Base-by-base conservation (phyloP, 1,140 invertebrate genomes). In the Drosophila littoralis region DNA sequence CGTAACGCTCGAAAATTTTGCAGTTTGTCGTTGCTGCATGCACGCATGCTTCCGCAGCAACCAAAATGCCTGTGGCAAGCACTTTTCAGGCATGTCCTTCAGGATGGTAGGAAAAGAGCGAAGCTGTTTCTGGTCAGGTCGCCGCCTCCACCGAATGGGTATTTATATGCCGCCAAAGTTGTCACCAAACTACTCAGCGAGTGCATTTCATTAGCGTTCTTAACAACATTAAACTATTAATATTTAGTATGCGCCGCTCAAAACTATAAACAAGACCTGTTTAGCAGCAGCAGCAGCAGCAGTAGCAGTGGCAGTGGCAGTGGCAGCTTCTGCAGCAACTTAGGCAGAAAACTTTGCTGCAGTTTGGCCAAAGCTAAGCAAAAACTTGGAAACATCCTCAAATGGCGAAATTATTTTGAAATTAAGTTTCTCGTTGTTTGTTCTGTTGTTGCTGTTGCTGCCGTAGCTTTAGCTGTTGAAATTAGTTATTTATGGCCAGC, bases 181-280 rank as follows among this genome's bases (percentile, higher is more conserved):
- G 69, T 42, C 57, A 64, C 61, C 46, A 66, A 28, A 58, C 10
- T 74, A 61, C 35, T 13, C 33, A 43, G 40, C 54, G 57, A 82
- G 66, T 76, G 82, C 82, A 85, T 85, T 85, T 85, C 83, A 85
- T 88, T 85, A 85, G 65, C 83, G 83, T 54, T 82, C 81, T 88
- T 85, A 88, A 86, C 83, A 79, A 69, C 79, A 82, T 88, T 60
- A 82, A 88, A 79, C 79, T 85, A 82, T 85, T 85, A 85, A 85
- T 88, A 88, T 85, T 77, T 84, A 79, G 71, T 76, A 59, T 71
- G 60, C 33, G 36, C 65, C 57, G 51, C 60, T 40, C 59, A 40
- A 64, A 65, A 58, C 54, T 65, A 88, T 88, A 79, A 86, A 75
- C 81, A 85, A 85, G 72, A 71, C 75, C 81, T 77, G 86, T 5